These are phyloP conservation scores for Orthosia gracilis DNA, from an alignment of 2,888 invertebrate species.

Conservation along the genomic window DNA sequence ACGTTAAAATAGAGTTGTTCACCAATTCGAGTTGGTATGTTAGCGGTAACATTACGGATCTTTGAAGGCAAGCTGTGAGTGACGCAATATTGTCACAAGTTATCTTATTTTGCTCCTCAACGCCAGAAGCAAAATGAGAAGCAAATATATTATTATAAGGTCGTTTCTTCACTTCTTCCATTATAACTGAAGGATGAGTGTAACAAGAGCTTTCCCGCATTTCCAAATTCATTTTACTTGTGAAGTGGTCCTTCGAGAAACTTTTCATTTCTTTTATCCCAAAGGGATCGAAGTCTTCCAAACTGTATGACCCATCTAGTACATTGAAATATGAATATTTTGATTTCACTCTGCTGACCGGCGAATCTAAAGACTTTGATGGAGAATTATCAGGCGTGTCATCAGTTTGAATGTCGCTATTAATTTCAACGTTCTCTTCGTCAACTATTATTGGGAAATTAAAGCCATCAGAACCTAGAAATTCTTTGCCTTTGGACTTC, in stretches of 20 bases:
- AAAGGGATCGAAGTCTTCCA: constrained; percentile 87
- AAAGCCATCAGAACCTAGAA: constrained; percentile 82
- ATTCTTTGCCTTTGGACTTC: constrained; percentile 80
- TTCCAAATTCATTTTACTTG: constrained; percentile 77
- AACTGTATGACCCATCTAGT: constrained; percentile 87
- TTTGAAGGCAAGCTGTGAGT: constrained; percentile 92
- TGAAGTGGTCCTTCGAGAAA: constrained; percentile 79
- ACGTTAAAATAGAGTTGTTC: constrained; percentile 93
- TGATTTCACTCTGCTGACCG: constrained; percentile 55
- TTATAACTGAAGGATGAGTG: constrained; percentile 83
- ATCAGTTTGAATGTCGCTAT: constrained; percentile 70
- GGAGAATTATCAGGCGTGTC: constrained; percentile 77
- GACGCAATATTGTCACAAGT: constrained; percentile 86
- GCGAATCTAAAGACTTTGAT: constrained; percentile 69
- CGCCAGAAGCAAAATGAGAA: constrained; percentile 73
- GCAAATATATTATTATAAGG: constrained; percentile 85
- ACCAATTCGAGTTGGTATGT: constrained; percentile 93
- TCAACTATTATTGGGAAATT: constrained; percentile 85
- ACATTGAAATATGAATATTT: constrained; percentile 84
- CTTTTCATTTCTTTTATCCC: constrained; percentile 80
- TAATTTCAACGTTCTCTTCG: constrained; percentile 76
- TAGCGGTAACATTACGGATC: constrained; percentile 93
- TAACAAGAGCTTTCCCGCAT: constrained; percentile 76
- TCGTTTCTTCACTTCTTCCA: constrained; percentile 86
- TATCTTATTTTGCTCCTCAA: constrained; percentile 77